Base-by-base conservation (phyloP, 2,797 vertebrate genomes). In the Takifugu rubripes region DNA sequence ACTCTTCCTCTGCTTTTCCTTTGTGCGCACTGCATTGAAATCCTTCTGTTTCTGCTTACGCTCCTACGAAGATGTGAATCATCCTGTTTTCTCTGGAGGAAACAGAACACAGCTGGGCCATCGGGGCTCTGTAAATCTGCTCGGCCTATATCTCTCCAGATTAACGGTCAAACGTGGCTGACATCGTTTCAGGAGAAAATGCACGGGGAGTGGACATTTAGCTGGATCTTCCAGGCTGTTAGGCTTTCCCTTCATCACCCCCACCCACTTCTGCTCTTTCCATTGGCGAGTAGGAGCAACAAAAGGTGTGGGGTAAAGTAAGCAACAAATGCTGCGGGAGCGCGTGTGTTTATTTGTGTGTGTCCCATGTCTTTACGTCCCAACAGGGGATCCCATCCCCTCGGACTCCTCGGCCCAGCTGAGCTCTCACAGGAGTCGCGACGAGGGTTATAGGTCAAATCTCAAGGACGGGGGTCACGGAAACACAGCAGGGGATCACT, bases 121-220 rank as follows among this genome's bases (percentile, higher is more conserved):
- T 40, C 12, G 5, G 36, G 12, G 36, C 36, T 40, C 36, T 24
- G 74, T 87, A 87, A 87, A 89, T 88, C 85, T 86, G 77, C 84
- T 64, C 64, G 46, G 69, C 75, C 78, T 64, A 61, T 77, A 87
- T 87, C 86, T 86, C 72, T 58, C 72, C 83, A 87, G 81, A 88
- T 87, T 87, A 86, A 85, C 74, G 73, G 77, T 66, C 73, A 47
- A 65, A 80, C 56, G 53, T 66, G 66, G 68, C 61, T 68, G 79
- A 77, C 73, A 42, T 25, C 1, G 51, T 66, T 60, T 48, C 70
- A 83, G 79, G 77, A 52, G 79, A 79, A 83, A 84, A 79, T 59
- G 72, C 79, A 77, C 33, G 58, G 77, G 80, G 81, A 84, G 85
- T 74, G 79, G 80, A 88, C 89, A 81, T 87, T 84, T 78, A 75